Evolutionary conservation across 2,113 vertebrate species (phyloP).

Genomic region (Platysteira castanea): DNA sequence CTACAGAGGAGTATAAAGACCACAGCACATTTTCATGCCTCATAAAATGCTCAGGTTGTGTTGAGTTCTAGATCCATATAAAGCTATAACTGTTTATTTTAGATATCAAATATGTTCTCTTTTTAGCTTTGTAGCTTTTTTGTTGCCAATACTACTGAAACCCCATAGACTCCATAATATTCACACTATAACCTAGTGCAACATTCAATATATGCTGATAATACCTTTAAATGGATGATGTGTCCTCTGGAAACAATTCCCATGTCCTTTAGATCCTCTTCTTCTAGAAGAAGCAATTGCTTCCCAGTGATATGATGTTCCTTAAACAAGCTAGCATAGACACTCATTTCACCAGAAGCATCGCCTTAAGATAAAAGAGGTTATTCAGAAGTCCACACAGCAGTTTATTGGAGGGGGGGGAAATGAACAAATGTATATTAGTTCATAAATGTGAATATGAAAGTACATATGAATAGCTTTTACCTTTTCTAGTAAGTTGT

Average conservation of each 20-base stretch:
- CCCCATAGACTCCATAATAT: not conserved
- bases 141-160: not conserved
- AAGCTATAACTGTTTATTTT: not conserved
- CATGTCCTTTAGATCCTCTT: slow-evolving; percentile 92
- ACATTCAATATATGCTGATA: not conserved
- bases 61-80: not conserved
- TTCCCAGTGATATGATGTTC: slow-evolving; percentile 96
- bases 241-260: slow-evolving; percentile 94
- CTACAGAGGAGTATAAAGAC: not conserved
- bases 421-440: not conserved
- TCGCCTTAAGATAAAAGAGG: slow-evolving; percentile 74
- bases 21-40: not conserved
- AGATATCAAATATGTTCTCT: not conserved
- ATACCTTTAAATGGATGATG: slow-evolving; percentile 95
- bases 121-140: not conserved
- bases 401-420: not conserved
- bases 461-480: slow-evolving; percentile 10
- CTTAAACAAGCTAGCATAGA: slow-evolving; percentile 88
- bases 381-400: slow-evolving; percentile 34
- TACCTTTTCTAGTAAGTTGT: slow-evolving; percentile 90
- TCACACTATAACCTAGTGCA: not conserved
- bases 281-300: slow-evolving; percentile 86
- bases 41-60: not conserved
- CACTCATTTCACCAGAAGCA: slow-evolving; percentile 79
- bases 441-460: not conserved